Conservation (phyloP, 30 jellyfish, hydroid and myxozoan species). For the Turritopsis rubra region DNA sequence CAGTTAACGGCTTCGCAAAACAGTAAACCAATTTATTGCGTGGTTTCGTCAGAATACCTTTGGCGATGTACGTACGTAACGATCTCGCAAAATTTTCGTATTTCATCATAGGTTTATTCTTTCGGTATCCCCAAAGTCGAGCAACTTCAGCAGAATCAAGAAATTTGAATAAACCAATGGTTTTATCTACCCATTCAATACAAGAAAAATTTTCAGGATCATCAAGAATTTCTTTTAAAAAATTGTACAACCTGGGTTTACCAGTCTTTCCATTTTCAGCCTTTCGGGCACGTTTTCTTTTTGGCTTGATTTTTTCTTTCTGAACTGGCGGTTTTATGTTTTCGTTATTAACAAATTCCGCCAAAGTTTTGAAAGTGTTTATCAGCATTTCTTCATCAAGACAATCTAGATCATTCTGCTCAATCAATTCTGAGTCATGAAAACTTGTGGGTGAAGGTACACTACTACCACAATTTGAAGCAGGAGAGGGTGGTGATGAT, state of each 20-base stretch:
- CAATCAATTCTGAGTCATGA: neutral
- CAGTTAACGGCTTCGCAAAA: slow-evolving; percentile 45
- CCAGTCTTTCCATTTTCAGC: slow-evolving; percentile 5
- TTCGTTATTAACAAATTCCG: slow-evolving; percentile 8
- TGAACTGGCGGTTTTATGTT: neutral
- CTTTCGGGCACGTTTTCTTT: neutral
- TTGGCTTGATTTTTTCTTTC: neutral
- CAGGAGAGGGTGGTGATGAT: neutral
- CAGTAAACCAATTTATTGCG: slow-evolving; percentile 83
- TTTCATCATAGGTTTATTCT: slow-evolving; percentile 85
- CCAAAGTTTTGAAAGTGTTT: slow-evolving; percentile 5
- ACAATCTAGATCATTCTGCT: neutral
- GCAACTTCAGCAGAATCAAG: slow-evolving; percentile 77
- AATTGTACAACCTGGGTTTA: slow-evolving; percentile 68
- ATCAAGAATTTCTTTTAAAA: slow-evolving; percentile 50
- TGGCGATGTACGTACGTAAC: slow-evolving; percentile 83
- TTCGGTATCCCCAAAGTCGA: slow-evolving; percentile 86
- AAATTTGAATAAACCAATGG: slow-evolving; percentile 71
- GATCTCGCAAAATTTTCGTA: slow-evolving; percentile 93
- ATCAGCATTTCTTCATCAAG: slow-evolving; percentile 10
- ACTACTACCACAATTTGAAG: neutral
- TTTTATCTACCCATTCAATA: slow-evolving; percentile 78
- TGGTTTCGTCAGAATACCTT: slow-evolving; percentile 74
- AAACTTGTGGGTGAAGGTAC: neutral
- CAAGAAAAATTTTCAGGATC: slow-evolving; percentile 55